A percentile compares a stretch with the other conserved stretches of the same genome.
These are phyloP conservation scores for Calvadosia cruxmelitensis DNA, from an alignment of 30 jellyfish, hydroid and myxozoan species.

Conservation along the genomic window DNA sequence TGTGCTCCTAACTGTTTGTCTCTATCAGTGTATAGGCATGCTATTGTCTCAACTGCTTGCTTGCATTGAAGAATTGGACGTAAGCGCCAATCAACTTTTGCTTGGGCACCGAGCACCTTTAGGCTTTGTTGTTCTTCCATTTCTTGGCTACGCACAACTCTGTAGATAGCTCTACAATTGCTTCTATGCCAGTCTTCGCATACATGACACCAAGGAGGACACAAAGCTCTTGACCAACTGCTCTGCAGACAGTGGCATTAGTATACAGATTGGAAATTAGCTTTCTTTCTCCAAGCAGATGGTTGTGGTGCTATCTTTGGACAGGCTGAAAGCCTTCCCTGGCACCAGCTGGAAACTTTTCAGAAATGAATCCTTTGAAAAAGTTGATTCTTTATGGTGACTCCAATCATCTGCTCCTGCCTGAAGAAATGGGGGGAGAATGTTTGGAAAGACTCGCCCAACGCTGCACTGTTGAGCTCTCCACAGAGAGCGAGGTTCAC, in stretches of 20 bases:
- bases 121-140: conserved; percentile 11
- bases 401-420: no score
- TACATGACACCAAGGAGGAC: conserved; percentile 14
- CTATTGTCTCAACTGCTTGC: conserved; percentile 16
- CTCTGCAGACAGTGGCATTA: conserved; percentile 8
- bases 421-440: conserved; percentile 7
- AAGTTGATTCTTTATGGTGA: no score
- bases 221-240: conserved; percentile 36
- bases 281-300: neutral
- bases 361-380: no score
- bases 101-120: conserved; percentile 6
- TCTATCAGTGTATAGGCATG: conserved; percentile 25
- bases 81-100: conserved; percentile 34
- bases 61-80: conserved; percentile 18
- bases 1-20: conserved; percentile 5
- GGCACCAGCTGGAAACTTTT: no score
- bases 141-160: conserved; percentile 27
- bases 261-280: conserved; percentile 11
- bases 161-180: conserved; percentile 29
- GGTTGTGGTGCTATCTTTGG: neutral
- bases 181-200: conserved; percentile 35
- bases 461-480: conserved; percentile 14
- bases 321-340: neutral
- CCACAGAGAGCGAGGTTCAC: conserved; percentile 19
- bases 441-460: conserved; percentile 12